Base-by-base conservation (phyloP, 2,888 invertebrate genomes). In the Dione juno region DNA sequence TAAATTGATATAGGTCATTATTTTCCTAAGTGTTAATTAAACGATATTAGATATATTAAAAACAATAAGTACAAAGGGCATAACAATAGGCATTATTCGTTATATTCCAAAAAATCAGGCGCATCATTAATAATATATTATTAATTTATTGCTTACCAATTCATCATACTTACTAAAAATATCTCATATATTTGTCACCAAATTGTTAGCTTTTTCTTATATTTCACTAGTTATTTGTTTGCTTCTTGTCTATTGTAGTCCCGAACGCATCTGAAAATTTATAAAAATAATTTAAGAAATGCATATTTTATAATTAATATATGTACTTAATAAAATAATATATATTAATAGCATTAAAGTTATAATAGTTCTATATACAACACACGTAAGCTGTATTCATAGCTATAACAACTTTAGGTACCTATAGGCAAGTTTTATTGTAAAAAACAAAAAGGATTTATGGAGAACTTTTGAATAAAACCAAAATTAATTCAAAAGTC, bases 401-500 rank as follows among this genome's bases (percentile, higher is more conserved):
- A 28, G n/a, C n/a, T n/a, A n/a, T n/a, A 28, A 28, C 28, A 28
- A 28, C 28, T 28, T 28, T 2, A 28, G 28, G 28, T 28, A 28
- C 28, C 28, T 28, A 28, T 5, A 28, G 2, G 28, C 5, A 5
- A 28, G 28, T 28, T 28, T 3, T 28, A 28, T 28, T 28, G 28
- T 3, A 28, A 3, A 28, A 28, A 28, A 28, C 5, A 5, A 8
- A 14, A 21, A 14, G 1, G 53, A 35, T 54, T 16, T 5, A 54
- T 35, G 8, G 28, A 35, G 16, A 54, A 37, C 48, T 48, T 9
- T 7, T n/a, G 28, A 45, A 45, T 61, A 35, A 35, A 61, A 35
- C 35, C 11, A 45, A n/a, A 61, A 61, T 45, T 11, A 35, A 35
- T 45, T 45, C n/a, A 28, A 28, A 61, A 58, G 8, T 53, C n/a